phyloP scores from a whole-genome alignment of 2,113 vertebrate species.

The Camelus dromedarius region DNA sequence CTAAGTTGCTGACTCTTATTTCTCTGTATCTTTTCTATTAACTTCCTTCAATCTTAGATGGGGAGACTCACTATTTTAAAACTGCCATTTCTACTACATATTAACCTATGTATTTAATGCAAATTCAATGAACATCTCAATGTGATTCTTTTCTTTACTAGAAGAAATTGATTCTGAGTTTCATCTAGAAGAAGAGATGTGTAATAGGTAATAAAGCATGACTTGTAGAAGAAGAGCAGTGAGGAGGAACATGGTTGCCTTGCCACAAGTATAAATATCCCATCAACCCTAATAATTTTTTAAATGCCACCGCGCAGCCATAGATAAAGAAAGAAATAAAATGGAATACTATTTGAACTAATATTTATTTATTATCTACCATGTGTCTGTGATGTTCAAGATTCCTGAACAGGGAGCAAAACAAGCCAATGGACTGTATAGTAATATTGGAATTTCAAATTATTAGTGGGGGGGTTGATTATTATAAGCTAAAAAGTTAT shows the following conservation, averaged over 20 bases:
- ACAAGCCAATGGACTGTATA: neutral
- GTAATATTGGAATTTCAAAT: neutral
- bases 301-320: neutral
- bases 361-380: neutral
- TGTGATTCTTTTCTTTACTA: neutral
- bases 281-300: neutral
- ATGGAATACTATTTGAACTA: neutral
- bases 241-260: neutral
- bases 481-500: neutral
- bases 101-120: neutral
- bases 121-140: neutral
- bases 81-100: neutral
- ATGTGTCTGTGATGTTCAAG: neutral
- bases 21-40: conserved; percentile 34
- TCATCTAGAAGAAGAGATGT: neutral
- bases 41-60: conserved; percentile 4
- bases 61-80: conserved; percentile 2
- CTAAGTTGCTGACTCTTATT: conserved; percentile 19
- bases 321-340: neutral
- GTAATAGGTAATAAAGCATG: neutral
- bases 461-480: neutral
- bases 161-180: neutral
- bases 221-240: neutral
- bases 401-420: neutral
- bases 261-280: neutral